A percentile compares a stretch with the other conserved stretches of the same genome.
phyloP scores from a whole-genome alignment of 2,113 vertebrate species.

The Natator depressus region DNA sequence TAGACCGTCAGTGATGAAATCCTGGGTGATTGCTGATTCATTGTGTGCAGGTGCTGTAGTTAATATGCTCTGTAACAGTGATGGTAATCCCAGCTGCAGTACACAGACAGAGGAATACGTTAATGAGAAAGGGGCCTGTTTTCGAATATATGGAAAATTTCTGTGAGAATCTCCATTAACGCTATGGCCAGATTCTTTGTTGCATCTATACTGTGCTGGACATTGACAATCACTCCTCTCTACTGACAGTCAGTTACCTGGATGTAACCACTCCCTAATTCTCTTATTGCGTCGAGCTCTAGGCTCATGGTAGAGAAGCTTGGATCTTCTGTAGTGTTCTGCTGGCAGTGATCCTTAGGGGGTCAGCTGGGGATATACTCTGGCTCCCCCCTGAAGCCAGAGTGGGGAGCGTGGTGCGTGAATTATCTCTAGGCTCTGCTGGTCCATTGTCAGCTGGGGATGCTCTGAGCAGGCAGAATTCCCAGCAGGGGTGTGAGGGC shows the following conservation, averaged over 20 bases:
- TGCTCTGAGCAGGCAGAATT: neutral
- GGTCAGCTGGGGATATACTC: neutral
- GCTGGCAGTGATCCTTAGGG: neutral
- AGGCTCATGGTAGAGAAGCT: neutral
- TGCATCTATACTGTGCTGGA: neutral
- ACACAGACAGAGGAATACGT: neutral
- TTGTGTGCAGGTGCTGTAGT: neutral
- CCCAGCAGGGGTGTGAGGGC: neutral
- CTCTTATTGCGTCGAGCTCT: neutral
- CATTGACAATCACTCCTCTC: no score
- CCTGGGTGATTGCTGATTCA: neutral
- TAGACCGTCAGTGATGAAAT: neutral
- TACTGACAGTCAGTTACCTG: neutral
- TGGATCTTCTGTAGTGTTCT: neutral
- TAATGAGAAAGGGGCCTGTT: neutral
- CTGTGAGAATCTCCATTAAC: neutral
- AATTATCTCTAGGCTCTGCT: neutral
- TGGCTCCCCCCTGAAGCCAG: neutral
- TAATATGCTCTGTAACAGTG: neutral
- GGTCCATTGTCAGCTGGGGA: neutral
- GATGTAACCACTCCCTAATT: neutral
- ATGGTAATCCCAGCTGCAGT: neutral
- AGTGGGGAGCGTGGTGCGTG: neutral
- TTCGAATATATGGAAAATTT: neutral
- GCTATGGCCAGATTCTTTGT: neutral